phyloP scores from a whole-genome alignment of 1,140 invertebrate genomes.

The Sycophaga agraensis region DNA sequence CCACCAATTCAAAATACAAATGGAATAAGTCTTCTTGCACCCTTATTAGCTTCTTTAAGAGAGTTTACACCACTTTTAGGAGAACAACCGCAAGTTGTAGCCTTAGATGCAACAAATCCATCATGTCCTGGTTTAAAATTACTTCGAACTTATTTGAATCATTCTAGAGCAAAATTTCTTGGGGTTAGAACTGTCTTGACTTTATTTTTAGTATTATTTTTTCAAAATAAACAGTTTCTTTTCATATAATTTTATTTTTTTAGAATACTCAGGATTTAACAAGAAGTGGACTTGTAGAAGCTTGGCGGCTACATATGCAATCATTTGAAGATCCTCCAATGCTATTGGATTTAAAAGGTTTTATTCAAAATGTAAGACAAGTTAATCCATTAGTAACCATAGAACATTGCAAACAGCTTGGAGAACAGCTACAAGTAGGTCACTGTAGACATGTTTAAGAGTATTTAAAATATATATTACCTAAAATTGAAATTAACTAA shows the following conservation, averaged over 20 bases:
- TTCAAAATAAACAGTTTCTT: no score
- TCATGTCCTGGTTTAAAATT: constrained; percentile 56
- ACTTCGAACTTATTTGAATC: constrained; percentile 51
- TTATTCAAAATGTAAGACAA: constrained; percentile 49
- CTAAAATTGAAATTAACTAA: background rate
- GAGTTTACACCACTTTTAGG: constrained; percentile 52
- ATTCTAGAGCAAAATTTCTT: constrained; percentile 49
- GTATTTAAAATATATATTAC: background rate
- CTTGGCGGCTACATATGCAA: constrained; percentile 49
- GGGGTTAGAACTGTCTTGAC: constrained; percentile 39
- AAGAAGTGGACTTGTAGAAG: constrained; percentile 53
- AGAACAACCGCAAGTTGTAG: constrained; percentile 51
- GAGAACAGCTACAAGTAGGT: constrained; percentile 50
- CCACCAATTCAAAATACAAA: constrained; percentile 48
- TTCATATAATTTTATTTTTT: background rate
- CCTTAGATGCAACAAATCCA: constrained; percentile 54
- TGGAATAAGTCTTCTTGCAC: constrained; percentile 45
- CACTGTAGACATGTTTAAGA: background rate
- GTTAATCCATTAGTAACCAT: constrained; percentile 52
- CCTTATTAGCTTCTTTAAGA: constrained; percentile 49
- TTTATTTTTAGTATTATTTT: background rate
- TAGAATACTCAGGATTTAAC: constrained; percentile 23
- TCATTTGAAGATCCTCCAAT: constrained; percentile 50
- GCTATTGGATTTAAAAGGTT: constrained; percentile 47
- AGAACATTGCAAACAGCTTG: constrained; percentile 52